Base-by-base conservation (phyloP, 2,113 vertebrate species). In the Oryzias curvinotus region DNA sequence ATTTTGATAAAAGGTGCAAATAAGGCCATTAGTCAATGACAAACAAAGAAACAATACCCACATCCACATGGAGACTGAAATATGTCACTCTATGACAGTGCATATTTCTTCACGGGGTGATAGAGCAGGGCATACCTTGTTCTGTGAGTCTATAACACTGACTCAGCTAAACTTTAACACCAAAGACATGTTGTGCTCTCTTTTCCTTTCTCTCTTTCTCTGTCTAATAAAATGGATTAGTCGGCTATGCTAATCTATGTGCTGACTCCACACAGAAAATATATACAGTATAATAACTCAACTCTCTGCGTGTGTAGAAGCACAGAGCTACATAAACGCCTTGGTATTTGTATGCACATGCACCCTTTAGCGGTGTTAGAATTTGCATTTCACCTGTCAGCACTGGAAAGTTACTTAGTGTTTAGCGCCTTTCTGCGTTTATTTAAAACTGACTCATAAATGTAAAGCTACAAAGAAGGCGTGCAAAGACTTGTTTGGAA, bases 1-100 rank as follows among this genome's bases (percentile, higher is more conserved):
- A 82, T 65, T 88, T 71, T 87, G 84, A 90, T 87, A 84, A 84
- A 81, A 86, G 80, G 68, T 67, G 55, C 65, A 82, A 82, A 82
- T 80, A 82, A 77, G 58, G 61, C 78, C 71, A 83, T 85, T 78
- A 82, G 63, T 87, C 79, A 73, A 58, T 53, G 67, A 26, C 1
- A 4, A 64, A 77, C 79, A 88, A 77, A 84, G 64, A 88, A 71
- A 76, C 47, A 62, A 26, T 14, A 13, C 44, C 25, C 69, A 16
- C 41, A 42, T 41, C 30, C 51, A 56, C 62, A 69, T 42, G 18
- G 16, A 57, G 62, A 69, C 54, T 71, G 36, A 60, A 59, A 71
- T 50, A 50, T 66, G 66, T 41, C 44, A 75, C 62, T 25, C 52
- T 30, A 62, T 51, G 53, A 52, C 71, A 50, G 58, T 61, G 51